Evolutionary conservation across 1,140 invertebrate species (phyloP).

Genomic region (Drosophila virilis): DNA sequence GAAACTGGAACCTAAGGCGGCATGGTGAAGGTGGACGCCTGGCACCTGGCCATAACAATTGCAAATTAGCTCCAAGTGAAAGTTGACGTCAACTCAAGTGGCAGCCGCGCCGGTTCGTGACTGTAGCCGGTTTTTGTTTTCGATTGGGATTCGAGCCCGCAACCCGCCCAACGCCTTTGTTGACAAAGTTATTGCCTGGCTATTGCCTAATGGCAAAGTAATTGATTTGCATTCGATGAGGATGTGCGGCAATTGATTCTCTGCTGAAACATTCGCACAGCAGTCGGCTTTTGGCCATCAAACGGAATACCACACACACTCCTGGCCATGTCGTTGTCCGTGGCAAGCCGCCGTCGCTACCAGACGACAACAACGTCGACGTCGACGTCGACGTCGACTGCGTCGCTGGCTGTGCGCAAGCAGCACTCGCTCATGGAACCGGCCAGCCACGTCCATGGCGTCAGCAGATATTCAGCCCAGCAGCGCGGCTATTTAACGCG

Average conservation of each 20-base stretch:
- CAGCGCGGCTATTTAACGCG: conserved; percentile 66
- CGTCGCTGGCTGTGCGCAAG: conserved; percentile 53
- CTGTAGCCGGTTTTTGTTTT: conserved; percentile 51
- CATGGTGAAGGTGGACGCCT: neutral
- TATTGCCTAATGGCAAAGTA: conserved; percentile 68
- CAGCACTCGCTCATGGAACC: conserved; percentile 75
- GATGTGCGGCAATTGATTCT: conserved; percentile 55
- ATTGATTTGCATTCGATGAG: conserved; percentile 80
- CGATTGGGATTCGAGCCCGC: neutral
- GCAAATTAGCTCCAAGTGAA: conserved; percentile 44
- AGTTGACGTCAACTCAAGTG: conserved; percentile 49
- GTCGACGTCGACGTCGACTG: conserved; percentile 16
- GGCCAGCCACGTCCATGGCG: conserved; percentile 24
- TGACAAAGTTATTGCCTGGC: conserved; percentile 76
- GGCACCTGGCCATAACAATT: conserved; percentile 19
- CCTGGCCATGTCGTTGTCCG: conserved; percentile 72
- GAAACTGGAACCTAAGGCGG: neutral
- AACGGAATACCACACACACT: conserved; percentile 28
- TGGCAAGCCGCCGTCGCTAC: conserved; percentile 67
- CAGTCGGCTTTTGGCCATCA: conserved; percentile 48
- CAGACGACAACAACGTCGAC: conserved; percentile 52
- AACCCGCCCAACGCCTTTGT: conserved; percentile 38
- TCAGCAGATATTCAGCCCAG: conserved; percentile 47
- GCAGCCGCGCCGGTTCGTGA: conserved; percentile 60
- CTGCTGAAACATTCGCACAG: conserved; percentile 12